Base-by-base conservation (phyloP, 2,888 invertebrate species). In the Cryptocephalus primarius region DNA sequence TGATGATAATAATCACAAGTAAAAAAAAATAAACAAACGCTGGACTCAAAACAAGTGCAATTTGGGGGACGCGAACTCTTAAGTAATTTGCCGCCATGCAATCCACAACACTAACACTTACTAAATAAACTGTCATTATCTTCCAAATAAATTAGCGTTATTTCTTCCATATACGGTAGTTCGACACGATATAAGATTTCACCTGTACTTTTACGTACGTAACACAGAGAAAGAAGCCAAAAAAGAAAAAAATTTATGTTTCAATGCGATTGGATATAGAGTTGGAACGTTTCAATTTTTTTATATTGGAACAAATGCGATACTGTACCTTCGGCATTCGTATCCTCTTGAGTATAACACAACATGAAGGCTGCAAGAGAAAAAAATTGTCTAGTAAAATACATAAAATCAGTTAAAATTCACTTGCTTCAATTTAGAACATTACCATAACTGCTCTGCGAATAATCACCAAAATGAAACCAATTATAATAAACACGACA, bases 131-230 rank as follows among this genome's bases (percentile, higher is more conserved):
- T 71, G 66, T 70, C 72, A 76, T 80, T 82, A 84, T 87, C 86
- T 83, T 88, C 88, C 85, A 88, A 84, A 85, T 87, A 88, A 79
- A 88, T 87, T 80, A 88, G 84, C 75, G 88, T 88, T 77, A 88
- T 86, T 82, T 88, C 87, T 83, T 88, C 87, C 87, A 87, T 86
- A 83, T 87, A 84, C 76, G 87, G 87, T 79, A 88, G 85, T 82
- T 87, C 86, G 83, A 88, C 87, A 78, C 87, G 86, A 80, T 85
- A 88, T 83, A 88, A 86, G 82, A 88, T 88, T 83, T 88, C 87
- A 78, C 84, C 84, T 79, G 75, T 76, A 74, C 73, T 74, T 69
- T 36, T 68, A 47, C 14, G 14, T 47, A 47, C 46, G 68, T 68
- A 68, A 70, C 68, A 74, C 70, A 72, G 70, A 72, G 70, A 72